Evolutionary conservation across 2,888 invertebrate species (phyloP), one percentile per base, ranked within the genome.

Genomic region (Augiades crinisus): DNA sequence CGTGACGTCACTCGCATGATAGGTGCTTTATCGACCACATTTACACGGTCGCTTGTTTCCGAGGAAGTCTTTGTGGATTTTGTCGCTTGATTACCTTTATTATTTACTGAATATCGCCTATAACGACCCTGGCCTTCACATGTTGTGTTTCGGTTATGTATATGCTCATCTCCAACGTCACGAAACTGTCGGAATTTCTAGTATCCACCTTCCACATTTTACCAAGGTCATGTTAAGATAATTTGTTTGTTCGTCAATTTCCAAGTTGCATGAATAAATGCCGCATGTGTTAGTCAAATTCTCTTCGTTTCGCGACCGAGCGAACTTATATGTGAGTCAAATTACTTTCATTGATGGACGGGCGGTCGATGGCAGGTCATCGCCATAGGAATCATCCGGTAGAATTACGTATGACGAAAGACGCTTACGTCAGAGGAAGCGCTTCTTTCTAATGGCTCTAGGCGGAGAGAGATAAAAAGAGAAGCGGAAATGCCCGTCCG

Each of bases 401-500:
- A 57, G 62, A 69, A 71, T 75, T 62, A 70, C 68, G 64, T 66
- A 68, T 67, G 70, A 71, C 71, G 72, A 74, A 75, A 72, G 68
- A 62, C 37, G 67, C 58, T 78, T 72, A 74, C 78, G 78, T 80
- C 78, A 78, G 70, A 78, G 80, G 77, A 80, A 63, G 53, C 50
- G 60, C 47, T 53, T 56, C 54, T 60, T 58, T 62, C 57, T 56
- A 62, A 57, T 54, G 54, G 47, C 17, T 49, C 34, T 22, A 38
- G 45, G 34, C 52, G 55, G 64, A 60, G 56, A 63, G 57, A 58
- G 63, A 61, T 47, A 62, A 82, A 83, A 79, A 81, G 79, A 82
- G 75, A 78, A 85, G 75, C 85, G 87, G 85, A 87, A 84, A 81
- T 77, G 78, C 75, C 74, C 71, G 76, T 82, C 75, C 70, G 82